These are phyloP conservation scores for Callospermophilus lateralis DNA, from an alignment of 2,113 vertebrate species.

Conservation along the genomic window DNA sequence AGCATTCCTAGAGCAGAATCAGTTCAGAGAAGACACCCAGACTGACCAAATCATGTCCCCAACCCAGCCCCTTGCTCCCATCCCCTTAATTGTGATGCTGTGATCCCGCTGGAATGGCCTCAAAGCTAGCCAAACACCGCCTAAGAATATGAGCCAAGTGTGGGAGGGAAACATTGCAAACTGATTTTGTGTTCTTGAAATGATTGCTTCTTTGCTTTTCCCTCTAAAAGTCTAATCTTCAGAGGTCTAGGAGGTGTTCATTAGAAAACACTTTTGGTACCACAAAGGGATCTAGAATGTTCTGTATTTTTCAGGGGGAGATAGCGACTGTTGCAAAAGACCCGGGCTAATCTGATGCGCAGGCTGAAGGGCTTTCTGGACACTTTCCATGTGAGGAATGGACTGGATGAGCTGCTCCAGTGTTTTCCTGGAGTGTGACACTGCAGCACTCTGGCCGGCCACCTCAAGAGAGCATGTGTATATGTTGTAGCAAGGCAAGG, in stretches of 20 bases:
- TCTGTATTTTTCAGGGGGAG: not conserved
- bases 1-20: not conserved
- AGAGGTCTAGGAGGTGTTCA: not conserved
- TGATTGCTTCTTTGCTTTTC: not conserved
- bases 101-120: not conserved
- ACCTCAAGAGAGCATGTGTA: not conserved
- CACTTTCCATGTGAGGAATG: not conserved
- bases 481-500: not conserved
- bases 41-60: not conserved
- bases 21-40: not conserved
- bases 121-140: not conserved
- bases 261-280: no score
- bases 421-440: not conserved
- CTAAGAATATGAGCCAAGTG: not conserved
- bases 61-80: not conserved
- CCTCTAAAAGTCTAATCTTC: not conserved
- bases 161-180: not conserved
- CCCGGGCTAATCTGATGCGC: not conserved
- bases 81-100: not conserved
- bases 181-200: not conserved
- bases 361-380: not conserved
- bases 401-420: not conserved
- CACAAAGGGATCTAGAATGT: not conserved
- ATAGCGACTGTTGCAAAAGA: not conserved
- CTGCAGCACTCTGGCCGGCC: not conserved